Evolutionary conservation across 2,113 vertebrate species (phyloP).

Genomic region (Lasiurus borealis): DNA sequence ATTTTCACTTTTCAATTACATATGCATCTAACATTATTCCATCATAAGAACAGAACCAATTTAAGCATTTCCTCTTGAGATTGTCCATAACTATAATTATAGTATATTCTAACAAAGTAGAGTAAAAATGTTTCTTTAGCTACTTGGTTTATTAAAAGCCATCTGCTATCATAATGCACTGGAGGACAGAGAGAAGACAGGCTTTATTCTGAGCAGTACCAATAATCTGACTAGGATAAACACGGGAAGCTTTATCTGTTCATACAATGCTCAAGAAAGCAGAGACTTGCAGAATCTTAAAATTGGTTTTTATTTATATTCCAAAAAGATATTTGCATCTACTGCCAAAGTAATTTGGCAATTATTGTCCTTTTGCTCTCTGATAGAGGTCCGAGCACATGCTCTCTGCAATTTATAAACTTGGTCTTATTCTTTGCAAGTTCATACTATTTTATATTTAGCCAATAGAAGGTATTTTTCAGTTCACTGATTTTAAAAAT

Average conservation of each 20-base stretch:
- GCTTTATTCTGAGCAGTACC: slow-evolving; percentile 17
- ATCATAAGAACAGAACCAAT: slow-evolving; percentile 48
- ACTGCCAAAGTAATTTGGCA: slow-evolving; percentile 18
- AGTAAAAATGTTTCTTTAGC: slow-evolving; percentile 59
- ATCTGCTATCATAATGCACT: slow-evolving; percentile 47
- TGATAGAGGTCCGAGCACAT: background rate
- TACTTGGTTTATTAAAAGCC: slow-evolving; percentile 71
- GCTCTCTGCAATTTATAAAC: background rate
- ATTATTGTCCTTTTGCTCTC: background rate
- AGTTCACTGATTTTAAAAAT: slow-evolving; percentile 9
- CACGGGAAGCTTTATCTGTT: background rate
- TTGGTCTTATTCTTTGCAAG: background rate
- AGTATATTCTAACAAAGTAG: slow-evolving; percentile 42
- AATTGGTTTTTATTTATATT: slow-evolving; percentile 52
- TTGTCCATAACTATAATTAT: slow-evolving; percentile 57
- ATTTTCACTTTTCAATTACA: slow-evolving; percentile 56
- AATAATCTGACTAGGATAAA: slow-evolving; percentile 66
- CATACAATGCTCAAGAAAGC: slow-evolving; percentile 50
- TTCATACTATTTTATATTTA: slow-evolving; percentile 8
- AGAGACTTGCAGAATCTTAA: slow-evolving; percentile 13
- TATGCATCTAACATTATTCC: slow-evolving; percentile 35
- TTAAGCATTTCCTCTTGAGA: slow-evolving; percentile 58
- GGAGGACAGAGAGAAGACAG: slow-evolving; percentile 48
- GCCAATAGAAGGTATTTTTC: background rate
- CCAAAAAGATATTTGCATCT: slow-evolving; percentile 53